A percentile compares a stretch with the other conserved stretches of the same genome.
phyloP scores from a whole-genome alignment of 2,888 invertebrate genomes.

The Oxystoma pomonae region DNA sequence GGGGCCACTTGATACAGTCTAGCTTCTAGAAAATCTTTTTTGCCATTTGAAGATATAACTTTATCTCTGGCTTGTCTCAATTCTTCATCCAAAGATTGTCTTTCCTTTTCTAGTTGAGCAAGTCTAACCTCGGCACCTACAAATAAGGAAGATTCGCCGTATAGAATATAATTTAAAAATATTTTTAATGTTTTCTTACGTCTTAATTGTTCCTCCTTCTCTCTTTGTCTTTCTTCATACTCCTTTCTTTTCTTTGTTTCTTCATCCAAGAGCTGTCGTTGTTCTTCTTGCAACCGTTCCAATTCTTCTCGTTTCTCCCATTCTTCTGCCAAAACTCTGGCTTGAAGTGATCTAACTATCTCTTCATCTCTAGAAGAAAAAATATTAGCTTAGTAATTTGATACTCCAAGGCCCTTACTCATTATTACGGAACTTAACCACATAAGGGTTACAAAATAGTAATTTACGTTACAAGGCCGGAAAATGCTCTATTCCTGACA shows the following conservation, averaged over 20 bases:
- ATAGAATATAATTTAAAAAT: too few species aligned
- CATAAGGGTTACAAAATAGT: too few species aligned
- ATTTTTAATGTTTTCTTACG: conserved; percentile 54
- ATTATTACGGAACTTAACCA: too few species aligned
- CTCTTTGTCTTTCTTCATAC: conserved; percentile 66
- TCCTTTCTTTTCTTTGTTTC: conserved; percentile 72
- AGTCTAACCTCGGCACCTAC: conserved; percentile 69
- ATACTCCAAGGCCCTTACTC: too few species aligned
- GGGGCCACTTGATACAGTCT: conserved; percentile 55
- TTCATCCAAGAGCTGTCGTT: conserved; percentile 64
- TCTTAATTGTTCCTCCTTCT: conserved; percentile 66
- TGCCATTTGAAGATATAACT: conserved; percentile 63
- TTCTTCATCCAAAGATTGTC: conserved; percentile 65
- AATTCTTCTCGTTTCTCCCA: conserved; percentile 80
- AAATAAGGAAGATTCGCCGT: too few species aligned
- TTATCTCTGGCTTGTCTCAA: conserved; percentile 64
- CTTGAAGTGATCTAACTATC: conserved; percentile 67
- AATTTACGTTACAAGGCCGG: too few species aligned
- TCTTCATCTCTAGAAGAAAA: conserved; percentile 68
- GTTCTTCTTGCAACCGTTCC: conserved; percentile 75
- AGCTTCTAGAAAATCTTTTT: conserved; percentile 56
- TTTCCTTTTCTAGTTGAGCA: conserved; percentile 66
- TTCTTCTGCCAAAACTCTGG: conserved; percentile 74
- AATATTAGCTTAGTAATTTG: too few species aligned
- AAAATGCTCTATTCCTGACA: too few species aligned